A percentile compares a stretch with the other conserved stretches of the same genome.
Evolutionary conservation across 2,797 vertebrate genomes (phyloP).

Genomic region (Lepus townsendii): DNA sequence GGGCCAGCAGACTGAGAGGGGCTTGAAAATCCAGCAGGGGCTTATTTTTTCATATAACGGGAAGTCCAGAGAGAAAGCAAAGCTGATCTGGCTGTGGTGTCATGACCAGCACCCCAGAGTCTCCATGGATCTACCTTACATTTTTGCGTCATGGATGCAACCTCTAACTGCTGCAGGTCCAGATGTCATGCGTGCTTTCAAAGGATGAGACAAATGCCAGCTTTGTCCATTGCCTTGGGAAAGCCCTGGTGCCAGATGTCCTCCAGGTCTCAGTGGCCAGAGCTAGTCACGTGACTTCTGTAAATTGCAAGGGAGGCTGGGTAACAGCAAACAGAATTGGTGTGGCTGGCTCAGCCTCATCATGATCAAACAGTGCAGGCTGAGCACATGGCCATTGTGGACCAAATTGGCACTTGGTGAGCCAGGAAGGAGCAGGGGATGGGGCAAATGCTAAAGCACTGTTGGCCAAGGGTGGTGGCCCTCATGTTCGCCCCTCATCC

Average conservation of each 20-base stretch:
- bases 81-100: background rate
- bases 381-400: background rate
- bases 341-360: background rate
- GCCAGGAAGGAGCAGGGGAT: background rate
- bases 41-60: background rate
- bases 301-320: background rate
- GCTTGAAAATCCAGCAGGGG: background rate
- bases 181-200: background rate
- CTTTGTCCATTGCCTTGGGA: background rate
- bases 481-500: background rate
- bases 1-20: background rate
- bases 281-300: background rate
- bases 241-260: background rate
- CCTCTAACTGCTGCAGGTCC: background rate
- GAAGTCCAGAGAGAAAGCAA: background rate
- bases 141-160: background rate
- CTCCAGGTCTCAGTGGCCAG: background rate
- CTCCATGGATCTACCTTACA: too few relatives aligned
- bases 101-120: background rate
- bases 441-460: background rate
- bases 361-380: background rate
- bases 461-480: background rate
- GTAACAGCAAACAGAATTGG: background rate
- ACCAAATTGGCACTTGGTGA: background rate
- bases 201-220: background rate